A percentile compares a stretch with the other conserved stretches of the same genome.
Conservation (phyloP, 2,888 invertebrate genomes). For the Tiliacea citrago region DNA sequence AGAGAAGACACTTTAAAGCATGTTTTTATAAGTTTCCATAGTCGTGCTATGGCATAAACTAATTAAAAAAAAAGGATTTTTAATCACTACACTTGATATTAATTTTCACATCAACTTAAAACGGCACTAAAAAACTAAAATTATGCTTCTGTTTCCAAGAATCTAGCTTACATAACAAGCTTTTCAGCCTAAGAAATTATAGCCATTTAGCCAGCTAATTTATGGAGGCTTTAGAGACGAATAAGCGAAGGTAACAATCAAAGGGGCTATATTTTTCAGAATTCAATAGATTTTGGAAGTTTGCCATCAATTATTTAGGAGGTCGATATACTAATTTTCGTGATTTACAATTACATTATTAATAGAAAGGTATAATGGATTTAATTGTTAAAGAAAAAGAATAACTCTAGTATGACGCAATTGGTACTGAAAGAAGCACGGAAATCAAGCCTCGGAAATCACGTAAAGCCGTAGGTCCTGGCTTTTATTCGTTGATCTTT, state of each 20-base stretch:
- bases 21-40: background rate
- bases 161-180: slow-evolving; percentile 15
- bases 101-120: slow-evolving; percentile 8
- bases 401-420: background rate
- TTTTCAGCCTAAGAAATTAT: slow-evolving; percentile 48
- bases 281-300: slow-evolving; percentile 50
- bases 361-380: slow-evolving; percentile 5
- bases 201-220: slow-evolving; percentile 45
- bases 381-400: background rate
- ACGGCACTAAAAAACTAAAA: background rate
- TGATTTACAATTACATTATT: slow-evolving; percentile 12
- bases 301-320: slow-evolving; percentile 24
- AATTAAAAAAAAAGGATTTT: background rate
- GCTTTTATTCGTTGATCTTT: background rate
- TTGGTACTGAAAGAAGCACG: background rate
- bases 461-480: too few relatives aligned
- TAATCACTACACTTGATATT: background rate
- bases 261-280: slow-evolving; percentile 39
- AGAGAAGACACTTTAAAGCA: background rate
- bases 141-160: slow-evolving; percentile 27
- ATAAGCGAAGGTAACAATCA: slow-evolving; percentile 41
- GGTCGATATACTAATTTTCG: slow-evolving; percentile 27
- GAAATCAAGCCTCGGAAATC: background rate
- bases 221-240: slow-evolving; percentile 40
- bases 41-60: background rate